phyloP scores from a whole-genome alignment of 2,888 invertebrate genomes.

The Hypercompe scribonia region DNA sequence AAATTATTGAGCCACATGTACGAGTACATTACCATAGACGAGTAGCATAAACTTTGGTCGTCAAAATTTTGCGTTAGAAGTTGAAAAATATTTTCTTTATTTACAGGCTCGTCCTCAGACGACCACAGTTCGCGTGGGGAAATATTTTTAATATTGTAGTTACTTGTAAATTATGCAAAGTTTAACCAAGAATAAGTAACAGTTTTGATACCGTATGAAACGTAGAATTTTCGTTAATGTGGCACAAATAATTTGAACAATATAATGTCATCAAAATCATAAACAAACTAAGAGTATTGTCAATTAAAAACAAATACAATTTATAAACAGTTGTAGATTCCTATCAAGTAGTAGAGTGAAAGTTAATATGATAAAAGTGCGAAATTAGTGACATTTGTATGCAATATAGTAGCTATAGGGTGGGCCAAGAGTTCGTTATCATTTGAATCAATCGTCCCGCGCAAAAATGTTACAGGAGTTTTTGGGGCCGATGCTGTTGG shows the following conservation, averaged over 20 bases:
- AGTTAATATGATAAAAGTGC: neutral
- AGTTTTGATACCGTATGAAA: neutral
- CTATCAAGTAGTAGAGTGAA: neutral
- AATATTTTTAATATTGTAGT: neutral
- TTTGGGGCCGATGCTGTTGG: too few species aligned
- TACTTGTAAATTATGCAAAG: too few species aligned
- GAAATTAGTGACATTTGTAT: too few species aligned
- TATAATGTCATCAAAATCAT: neutral
- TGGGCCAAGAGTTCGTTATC: too few species aligned
- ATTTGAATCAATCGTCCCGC: too few species aligned
- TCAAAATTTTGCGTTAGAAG: neutral
- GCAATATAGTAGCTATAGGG: neutral
- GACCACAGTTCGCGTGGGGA: neutral
- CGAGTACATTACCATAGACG: neutral
- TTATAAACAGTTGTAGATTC: neutral
- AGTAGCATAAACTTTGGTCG: neutral
- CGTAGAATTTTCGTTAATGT: neutral
- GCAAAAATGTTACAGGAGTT: too few species aligned
- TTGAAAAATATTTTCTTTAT: neutral
- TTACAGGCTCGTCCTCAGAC: neutral
- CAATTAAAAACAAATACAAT: neutral
- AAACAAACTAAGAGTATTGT: neutral
- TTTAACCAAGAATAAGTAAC: too few species aligned
- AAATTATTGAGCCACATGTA: neutral
- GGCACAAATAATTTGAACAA: neutral